Conservation (phyloP, 1,140 invertebrate species). For the Sesamia nonagrioides region DNA sequence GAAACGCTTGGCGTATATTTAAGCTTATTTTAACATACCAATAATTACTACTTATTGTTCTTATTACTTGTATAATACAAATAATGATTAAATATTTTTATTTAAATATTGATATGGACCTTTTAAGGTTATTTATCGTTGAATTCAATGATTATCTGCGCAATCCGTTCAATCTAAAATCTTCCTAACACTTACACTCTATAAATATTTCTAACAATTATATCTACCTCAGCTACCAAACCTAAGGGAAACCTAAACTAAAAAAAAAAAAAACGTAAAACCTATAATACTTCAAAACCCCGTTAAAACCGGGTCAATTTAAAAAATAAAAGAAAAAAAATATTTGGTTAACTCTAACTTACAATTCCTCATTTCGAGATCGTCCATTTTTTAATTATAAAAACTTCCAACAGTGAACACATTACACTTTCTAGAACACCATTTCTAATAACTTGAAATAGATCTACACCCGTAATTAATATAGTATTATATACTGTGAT, state of each 20-base stretch:
- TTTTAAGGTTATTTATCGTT: constrained; percentile 80
- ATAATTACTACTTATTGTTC: constrained; percentile 86
- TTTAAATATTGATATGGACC: constrained; percentile 87
- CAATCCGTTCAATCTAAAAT: constrained; percentile 68
- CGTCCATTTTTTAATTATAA: constrained; percentile 62
- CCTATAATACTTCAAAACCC: constrained; percentile 85
- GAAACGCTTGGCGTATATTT: constrained; percentile 77
- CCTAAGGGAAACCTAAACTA: constrained; percentile 64
- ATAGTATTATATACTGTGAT: constrained; percentile 82
- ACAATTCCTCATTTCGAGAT: constrained; percentile 71
- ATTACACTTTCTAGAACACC: constrained; percentile 71
- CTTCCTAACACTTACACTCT: constrained; percentile 74
- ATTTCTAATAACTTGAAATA: constrained; percentile 76
- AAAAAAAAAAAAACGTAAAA: constrained; percentile 67
- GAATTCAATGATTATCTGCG: constrained; percentile 63
- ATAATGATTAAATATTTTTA: constrained; percentile 82
- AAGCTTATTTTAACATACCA: constrained; percentile 60
- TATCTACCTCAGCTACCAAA: constrained; percentile 74
- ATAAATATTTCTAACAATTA: constrained; percentile 74
- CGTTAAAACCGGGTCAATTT: constrained; percentile 80
- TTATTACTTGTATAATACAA: constrained; percentile 79
- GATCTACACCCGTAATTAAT: constrained; percentile 85
- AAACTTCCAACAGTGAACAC: constrained; percentile 82
- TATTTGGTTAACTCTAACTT: constrained; percentile 67
- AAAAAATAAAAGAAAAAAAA: constrained; percentile 71